Evolutionary conservation across 2,797 vertebrate genomes (phyloP).

Genomic region (Epinephelus coioides): DNA sequence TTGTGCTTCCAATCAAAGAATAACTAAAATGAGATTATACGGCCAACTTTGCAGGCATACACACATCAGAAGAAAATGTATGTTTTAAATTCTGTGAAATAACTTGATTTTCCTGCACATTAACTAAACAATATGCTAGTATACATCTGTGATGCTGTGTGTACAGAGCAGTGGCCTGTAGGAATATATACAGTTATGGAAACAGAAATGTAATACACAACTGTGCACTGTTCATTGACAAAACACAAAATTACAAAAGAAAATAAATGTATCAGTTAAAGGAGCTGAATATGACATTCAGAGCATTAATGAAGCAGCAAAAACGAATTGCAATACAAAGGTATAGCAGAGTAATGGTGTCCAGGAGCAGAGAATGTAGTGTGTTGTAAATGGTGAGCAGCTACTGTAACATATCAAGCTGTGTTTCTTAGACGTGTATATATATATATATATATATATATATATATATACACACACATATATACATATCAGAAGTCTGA

Average conservation of each 20-base stretch:
- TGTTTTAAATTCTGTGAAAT: conserved; percentile 14
- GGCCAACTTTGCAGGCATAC: not conserved
- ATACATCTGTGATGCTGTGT: not conserved
- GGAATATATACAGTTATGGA: not conserved
- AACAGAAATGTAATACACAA: not conserved
- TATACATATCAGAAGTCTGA: no score
- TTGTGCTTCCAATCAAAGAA: conserved; percentile 8
- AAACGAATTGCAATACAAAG: no score
- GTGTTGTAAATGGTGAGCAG: no score
- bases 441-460: no score
- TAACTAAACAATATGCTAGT: not conserved
- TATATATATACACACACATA: no score
- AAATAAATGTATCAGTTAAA: not conserved
- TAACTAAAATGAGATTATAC: conserved; percentile 15
- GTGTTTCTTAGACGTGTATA: no score
- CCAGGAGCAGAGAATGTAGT: no score
- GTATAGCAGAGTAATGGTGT: no score
- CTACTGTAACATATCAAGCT: no score
- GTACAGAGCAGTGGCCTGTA: not conserved
- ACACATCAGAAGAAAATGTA: conserved; percentile 1
- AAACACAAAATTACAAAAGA: not conserved
- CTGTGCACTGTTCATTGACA: not conserved
- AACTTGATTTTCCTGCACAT: not conserved
- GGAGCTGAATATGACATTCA: no score
- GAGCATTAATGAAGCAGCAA: no score